Base-by-base conservation (phyloP, 2,888 invertebrate species). In the Thalpophila matura region DNA sequence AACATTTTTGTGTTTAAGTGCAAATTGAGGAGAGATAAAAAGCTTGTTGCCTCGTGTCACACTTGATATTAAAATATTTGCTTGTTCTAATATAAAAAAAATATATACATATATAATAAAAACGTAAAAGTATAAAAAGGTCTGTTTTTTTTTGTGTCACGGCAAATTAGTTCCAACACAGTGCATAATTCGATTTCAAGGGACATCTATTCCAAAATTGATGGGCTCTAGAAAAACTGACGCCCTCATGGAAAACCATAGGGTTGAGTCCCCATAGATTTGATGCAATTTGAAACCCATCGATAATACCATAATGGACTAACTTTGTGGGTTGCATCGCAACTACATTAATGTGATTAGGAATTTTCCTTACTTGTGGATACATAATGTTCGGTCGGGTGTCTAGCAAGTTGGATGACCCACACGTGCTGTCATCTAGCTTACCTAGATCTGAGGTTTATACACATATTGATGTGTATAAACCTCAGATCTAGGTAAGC, bases 281-380 rank as follows among this genome's bases (percentile, higher is more conserved):
- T 82, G 80, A 86, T 92, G 94, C 94, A 93, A 94, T 94, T 92
- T 90, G 88, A 92, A 92, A 90, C 89, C 92, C 91, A 93, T 94
- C 94, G 90, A 94, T 94, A 91, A 90, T 90, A 84, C 74, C 73
- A 79, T 91, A 91, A 92, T 92, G 90, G 91, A 86, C 86, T 86
- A 90, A 89, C 89, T 90, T 91, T 89, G 88, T 83, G 87, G 82
- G 89, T 85, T 94, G 94, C 94, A 92, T 89, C 79, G 91, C 88
- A 91, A 93, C 93, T 88, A 93, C 89, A 85, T 82, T 94, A 94
- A 94, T 91, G 87, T 89, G 89, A 92, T 93, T 92, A 92, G 81
- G 74, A 77, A 80, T 80, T 88, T 89, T 86, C 87, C 89, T 88
- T 84, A 69, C 79, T 67, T 66, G 27, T 54, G 37, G 37, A 49